Base-by-base conservation (phyloP, 2,113 vertebrate genomes). In the Sinocyclocheilus anophthalmus region DNA sequence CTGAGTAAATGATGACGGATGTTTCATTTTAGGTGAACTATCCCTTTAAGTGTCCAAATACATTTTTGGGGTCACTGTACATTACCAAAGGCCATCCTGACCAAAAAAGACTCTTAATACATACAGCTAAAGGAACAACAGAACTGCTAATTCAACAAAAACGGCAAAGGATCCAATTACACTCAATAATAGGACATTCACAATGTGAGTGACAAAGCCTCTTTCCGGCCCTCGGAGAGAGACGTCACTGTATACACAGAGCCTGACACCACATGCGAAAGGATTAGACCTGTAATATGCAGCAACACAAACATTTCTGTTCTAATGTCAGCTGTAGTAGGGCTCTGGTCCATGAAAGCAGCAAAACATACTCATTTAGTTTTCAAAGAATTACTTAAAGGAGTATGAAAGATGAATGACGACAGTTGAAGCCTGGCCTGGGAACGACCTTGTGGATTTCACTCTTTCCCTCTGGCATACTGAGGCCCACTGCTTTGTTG, bases 371-470 rank as follows among this genome's bases (percentile, higher is more conserved):
- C 55, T 83, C 33, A 14, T n/a, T 84, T 33, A 18, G 42, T 55
- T 20, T 80, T 65, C 53, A 75, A 2, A 55, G 83, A 76, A 83
- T 89, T 82, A 85, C 85, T 53, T 81, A 87, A 89, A 84, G 13
- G 76, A 65, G 30, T 37, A 83, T 72, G 42, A 85, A 45, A 16
- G 50, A 59, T 77, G 33, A 81, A 83, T 72, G 50, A 73, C 80
- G 42, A 57, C 84, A 48, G 81, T 82, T 84, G 20, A 11, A 86
- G 16, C 7, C 48, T 37, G 45, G 42, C 67, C 55, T 24, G 45
- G 84, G 37, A 88, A 57, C 2, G 11, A 76, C 57, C 73, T 55
- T 77, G 61, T 50, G 39, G n/a, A 77, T 65, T 76, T 33, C 24
- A 7, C 70, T 76, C 20, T 76, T 48, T 77, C 33, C 59, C 39